Conservation (phyloP, 2,888 invertebrate species). For the Dioctria rufipes region DNA sequence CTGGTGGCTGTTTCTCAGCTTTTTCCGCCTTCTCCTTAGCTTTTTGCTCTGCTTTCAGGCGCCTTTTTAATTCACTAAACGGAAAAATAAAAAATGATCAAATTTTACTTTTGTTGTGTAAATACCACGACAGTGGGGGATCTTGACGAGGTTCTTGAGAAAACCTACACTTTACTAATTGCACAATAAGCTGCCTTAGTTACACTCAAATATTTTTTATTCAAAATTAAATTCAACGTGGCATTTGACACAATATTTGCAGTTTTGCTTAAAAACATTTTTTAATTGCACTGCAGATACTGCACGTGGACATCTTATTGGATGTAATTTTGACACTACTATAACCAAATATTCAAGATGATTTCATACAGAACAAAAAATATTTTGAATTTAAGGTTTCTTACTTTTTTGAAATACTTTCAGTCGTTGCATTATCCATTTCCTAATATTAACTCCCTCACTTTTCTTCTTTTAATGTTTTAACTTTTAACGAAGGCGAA, state of each 20-base stretch:
- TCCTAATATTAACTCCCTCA: not conserved
- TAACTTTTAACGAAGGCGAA: no score
- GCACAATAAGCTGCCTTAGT: not conserved
- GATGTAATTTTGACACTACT: conserved; percentile 8
- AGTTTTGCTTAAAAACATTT: conserved; percentile 36
- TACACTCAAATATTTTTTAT: not conserved
- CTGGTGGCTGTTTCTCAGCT: conserved; percentile 68
- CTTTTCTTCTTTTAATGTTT: no score
- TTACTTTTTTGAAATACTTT: conserved; percentile 44
- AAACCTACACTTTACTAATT: conserved; percentile 41
- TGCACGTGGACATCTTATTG: conserved; percentile 4
- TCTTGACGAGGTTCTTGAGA: no score
- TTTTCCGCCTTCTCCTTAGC: conserved; percentile 89
- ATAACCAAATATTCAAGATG: conserved; percentile 7
- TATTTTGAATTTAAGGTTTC: not conserved
- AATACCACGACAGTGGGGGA: not conserved
- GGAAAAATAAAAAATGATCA: conserved; percentile 55
- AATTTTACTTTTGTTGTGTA: no score
- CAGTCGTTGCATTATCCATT: conserved; percentile 35
- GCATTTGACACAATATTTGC: not conserved
- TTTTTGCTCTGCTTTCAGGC: conserved; percentile 93
- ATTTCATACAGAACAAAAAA: not conserved
- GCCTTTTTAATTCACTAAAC: conserved; percentile 92
- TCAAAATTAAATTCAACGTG: conserved; percentile 16
- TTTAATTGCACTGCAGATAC: not conserved